A percentile compares a stretch with the other conserved stretches of the same genome.
Conservation (phyloP, 2,888 invertebrate genomes). For the Tinea trinotella region DNA sequence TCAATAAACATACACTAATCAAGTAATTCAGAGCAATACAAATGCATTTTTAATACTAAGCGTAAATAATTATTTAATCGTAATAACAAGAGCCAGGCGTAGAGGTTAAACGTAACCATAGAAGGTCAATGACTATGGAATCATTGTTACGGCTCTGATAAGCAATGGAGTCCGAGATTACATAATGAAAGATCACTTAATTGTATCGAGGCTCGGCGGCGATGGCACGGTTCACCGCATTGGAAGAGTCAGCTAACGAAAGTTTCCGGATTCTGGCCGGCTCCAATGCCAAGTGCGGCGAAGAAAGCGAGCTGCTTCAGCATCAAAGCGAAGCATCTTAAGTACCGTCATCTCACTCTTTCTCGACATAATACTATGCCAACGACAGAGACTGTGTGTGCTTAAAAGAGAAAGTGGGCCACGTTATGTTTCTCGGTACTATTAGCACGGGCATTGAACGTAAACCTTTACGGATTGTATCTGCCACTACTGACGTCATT, state of each 20-base stretch:
- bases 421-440: slow-evolving; percentile 67
- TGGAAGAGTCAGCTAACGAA: slow-evolving; percentile 43
- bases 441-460: slow-evolving; percentile 69
- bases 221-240: slow-evolving; percentile 19
- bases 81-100: not conserved
- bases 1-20: too few species aligned
- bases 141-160: slow-evolving; percentile 39
- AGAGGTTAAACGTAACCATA: not conserved
- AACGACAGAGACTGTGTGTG: slow-evolving; percentile 55
- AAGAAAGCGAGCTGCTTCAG: slow-evolving; percentile 64
- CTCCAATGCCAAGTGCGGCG: slow-evolving; percentile 67
- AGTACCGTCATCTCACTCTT: slow-evolving; percentile 51
- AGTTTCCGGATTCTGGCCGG: slow-evolving; percentile 68
- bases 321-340: slow-evolving; percentile 41
- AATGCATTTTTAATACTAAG: too few species aligned
- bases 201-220: slow-evolving; percentile 36
- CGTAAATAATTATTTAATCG: not conserved
- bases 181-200: slow-evolving; percentile 45
- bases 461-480: slow-evolving; percentile 57
- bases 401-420: slow-evolving; percentile 73
- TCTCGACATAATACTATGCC: slow-evolving; percentile 30
- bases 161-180: slow-evolving; percentile 35
- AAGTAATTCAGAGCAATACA: too few species aligned
- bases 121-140: slow-evolving; percentile 13
- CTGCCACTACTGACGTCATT: slow-evolving; percentile 20